Conservation (phyloP, 2,113 vertebrate species). For the Chaenocephalus aceratus region DNA sequence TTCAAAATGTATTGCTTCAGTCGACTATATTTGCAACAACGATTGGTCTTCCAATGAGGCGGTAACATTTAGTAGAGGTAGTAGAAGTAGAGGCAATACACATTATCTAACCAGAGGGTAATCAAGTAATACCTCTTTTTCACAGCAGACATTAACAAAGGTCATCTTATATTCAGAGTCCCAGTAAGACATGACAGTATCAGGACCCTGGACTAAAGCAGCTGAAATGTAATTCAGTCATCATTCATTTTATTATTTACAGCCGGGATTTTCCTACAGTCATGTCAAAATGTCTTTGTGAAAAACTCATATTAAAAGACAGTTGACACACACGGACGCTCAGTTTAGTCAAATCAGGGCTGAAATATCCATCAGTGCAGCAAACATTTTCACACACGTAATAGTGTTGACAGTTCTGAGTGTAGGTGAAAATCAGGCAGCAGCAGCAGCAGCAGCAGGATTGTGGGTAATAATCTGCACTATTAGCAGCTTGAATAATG, state of each 20-base stretch:
- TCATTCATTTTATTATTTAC: not conserved
- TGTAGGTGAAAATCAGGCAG: not conserved
- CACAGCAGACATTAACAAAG: not conserved
- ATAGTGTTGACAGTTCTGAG: not conserved
- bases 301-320: not conserved
- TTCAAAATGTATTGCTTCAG: too few species aligned
- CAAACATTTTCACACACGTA: not conserved
- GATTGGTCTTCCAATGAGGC: too few species aligned
- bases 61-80: too few species aligned
- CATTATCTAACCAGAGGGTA: not conserved
- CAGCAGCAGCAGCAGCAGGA: not conserved
- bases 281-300: not conserved
- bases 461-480: constrained; percentile 25
- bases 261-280: not conserved
- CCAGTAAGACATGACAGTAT: too few species aligned
- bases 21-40: too few species aligned
- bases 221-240: not conserved
- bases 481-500: constrained; percentile 26
- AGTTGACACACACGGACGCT: not conserved
- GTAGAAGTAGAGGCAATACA: not conserved
- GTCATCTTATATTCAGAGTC: too few species aligned
- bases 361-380: not conserved
- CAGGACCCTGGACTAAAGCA: not conserved
- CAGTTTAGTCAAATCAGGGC: not conserved
- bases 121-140: not conserved